Conservation (phyloP, 2,888 invertebrate species). For the Drosophila peninsularis region DNA sequence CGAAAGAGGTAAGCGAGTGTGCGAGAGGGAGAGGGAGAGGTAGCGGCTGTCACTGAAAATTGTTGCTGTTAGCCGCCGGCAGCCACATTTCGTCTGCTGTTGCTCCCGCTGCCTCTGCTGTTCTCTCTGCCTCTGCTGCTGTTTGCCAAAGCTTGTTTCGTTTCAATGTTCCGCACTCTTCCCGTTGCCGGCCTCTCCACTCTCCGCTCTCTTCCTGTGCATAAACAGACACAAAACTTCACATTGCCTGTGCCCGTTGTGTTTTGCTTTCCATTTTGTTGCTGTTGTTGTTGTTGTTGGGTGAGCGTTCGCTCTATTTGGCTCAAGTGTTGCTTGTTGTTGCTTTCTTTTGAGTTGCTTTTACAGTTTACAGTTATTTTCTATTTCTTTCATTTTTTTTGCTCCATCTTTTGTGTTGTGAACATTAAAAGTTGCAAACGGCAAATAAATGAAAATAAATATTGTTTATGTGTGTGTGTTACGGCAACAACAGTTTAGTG, state of each 20-base stretch:
- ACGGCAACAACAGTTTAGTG: constrained; percentile 3
- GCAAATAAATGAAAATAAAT: constrained; percentile 50
- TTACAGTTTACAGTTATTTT: constrained; percentile 52
- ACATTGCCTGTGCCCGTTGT: constrained; percentile 39
- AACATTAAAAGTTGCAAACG: constrained; percentile 40
- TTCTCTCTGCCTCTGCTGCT: constrained; percentile 31
- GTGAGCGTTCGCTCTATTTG: constrained; percentile 48
- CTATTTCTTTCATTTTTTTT: constrained; percentile 29
- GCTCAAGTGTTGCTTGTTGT: constrained; percentile 45
- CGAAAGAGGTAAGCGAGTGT: neutral
- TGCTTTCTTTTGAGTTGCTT: constrained; percentile 47
- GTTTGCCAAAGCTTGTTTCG: constrained; percentile 65
- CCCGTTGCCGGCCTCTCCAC: neutral
- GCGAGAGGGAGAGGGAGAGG: neutral
- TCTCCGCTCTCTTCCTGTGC: constrained; percentile 12
- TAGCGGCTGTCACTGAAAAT: constrained; percentile 43
- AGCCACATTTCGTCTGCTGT: constrained; percentile 61
- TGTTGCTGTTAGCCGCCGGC: constrained; percentile 59
- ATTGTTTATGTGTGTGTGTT: neutral
- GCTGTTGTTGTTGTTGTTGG: constrained; percentile 35
- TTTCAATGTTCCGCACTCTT: constrained; percentile 13
- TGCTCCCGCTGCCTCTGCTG: constrained; percentile 44
- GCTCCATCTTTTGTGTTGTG: constrained; percentile 20
- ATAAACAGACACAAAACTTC: constrained; percentile 45
- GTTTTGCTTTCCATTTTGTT: constrained; percentile 57